Evolutionary conservation across 2,888 invertebrate species (phyloP), one percentile per base, ranked within the genome.

Genomic region (Epistrophella euchroma): DNA sequence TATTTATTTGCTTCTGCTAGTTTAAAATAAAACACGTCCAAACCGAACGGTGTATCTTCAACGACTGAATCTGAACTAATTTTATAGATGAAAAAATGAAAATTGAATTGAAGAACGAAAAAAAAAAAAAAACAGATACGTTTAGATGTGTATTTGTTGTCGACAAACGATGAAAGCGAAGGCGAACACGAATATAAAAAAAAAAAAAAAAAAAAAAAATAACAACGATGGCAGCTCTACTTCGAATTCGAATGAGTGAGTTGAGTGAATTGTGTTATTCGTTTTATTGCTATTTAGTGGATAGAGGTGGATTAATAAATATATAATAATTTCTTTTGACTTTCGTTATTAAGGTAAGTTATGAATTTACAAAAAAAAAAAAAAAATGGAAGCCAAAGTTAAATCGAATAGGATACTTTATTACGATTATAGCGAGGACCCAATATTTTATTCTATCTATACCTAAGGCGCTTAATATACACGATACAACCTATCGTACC

Each of bases 31-130:
- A 35, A 45, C 81, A 86, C 86, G 86, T 86, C 86, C 74, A 74
- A 86, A 71, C 82, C 77, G 82, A 86, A 78, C 82, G 82, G 22
- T 82, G 82, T 82, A 56, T 77, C 82, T 86, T 74, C 74, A 74
- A 71, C 86, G 82, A 86, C 86, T 86, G 86, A 66, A 66, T 66
- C 47, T 64, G 64, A 86, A 74, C 74, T 60, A 55, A 84, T 74
- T 78, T 81, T 60, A 37, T 80, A 74, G 77, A 70, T 77, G 70
- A 86, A 82, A 68, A 52, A 77, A 76, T 77, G 62, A 74, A 86
- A 86, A 82, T 71, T 81, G 60, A 77, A 81, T 77, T 74, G 56
- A 71, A 74, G 52, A 85, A 80, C 50, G 37, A 68, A 50, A 68
- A 50, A 7, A 50, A 45, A 2, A 60, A 25, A 43, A 43, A 28